Percentiles rank a stretch among this genome's conserved stretches.
These are phyloP conservation scores for Chrosomus eos DNA, from an alignment of 2,797 vertebrate genomes.

Conservation along the genomic window DNA sequence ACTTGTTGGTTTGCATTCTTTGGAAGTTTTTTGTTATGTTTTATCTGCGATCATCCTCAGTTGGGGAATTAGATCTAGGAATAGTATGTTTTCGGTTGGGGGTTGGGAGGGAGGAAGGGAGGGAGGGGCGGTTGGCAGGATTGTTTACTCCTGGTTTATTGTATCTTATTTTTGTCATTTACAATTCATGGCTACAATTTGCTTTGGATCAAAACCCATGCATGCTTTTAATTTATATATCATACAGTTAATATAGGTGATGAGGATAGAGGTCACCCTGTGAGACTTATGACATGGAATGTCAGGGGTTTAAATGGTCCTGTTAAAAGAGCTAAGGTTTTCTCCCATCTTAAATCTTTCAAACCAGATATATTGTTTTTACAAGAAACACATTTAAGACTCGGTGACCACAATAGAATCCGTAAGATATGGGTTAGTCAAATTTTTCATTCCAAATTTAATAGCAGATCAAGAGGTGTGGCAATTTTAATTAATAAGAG, in stretches of 20 bases:
- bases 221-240: background rate
- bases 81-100: too few species aligned
- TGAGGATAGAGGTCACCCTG: background rate
- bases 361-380: background rate
- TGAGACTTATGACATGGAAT: background rate
- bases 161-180: too few species aligned
- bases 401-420: background rate
- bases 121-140: background rate
- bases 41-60: too few species aligned
- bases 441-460: background rate
- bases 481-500: background rate
- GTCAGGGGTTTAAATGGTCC: background rate
- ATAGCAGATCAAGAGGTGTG: background rate
- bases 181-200: background rate
- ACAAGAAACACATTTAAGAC: background rate
- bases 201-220: background rate
- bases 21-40: too few species aligned
- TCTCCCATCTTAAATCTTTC: background rate
- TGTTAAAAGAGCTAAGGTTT: background rate
- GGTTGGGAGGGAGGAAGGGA: too few species aligned
- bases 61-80: background rate
- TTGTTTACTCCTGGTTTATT: too few species aligned
- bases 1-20: too few species aligned
- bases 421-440: background rate
- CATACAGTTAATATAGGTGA: background rate